These are phyloP conservation scores for Passerina amoena DNA, from an alignment of 2,113 vertebrate genomes.

Conservation along the genomic window DNA sequence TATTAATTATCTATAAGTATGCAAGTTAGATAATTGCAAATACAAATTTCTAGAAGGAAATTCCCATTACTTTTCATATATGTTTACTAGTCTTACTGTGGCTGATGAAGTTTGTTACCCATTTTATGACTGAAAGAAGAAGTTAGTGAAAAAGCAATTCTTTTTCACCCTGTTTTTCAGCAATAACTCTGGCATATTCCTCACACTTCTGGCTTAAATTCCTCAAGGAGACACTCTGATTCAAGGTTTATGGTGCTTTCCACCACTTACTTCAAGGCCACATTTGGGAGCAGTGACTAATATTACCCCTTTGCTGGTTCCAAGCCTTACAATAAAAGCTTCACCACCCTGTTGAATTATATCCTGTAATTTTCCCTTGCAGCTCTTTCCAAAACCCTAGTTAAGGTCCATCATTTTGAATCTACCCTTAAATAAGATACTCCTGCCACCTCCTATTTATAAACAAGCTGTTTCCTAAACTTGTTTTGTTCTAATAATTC, in stretches of 20 bases:
- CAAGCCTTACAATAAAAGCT: background rate
- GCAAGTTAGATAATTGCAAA: background rate
- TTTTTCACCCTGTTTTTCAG: background rate
- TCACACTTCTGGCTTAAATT: background rate
- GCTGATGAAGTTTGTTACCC: background rate
- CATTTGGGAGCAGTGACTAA: background rate
- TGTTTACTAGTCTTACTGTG: background rate
- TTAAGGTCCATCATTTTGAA: background rate
- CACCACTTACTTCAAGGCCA: background rate
- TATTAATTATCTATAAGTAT: background rate
- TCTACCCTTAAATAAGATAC: background rate
- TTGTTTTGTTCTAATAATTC: background rate
- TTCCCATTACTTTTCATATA: background rate
- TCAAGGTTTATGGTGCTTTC: background rate
- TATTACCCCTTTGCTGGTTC: background rate
- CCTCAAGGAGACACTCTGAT: background rate
- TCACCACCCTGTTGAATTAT: background rate
- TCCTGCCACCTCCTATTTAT: background rate
- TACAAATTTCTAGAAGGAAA: background rate
- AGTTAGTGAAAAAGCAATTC: background rate
- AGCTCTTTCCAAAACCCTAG: background rate
- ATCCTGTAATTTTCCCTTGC: background rate
- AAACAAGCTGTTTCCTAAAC: background rate
- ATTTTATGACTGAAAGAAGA: background rate
- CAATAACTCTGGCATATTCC: background rate